Conservation (phyloP, 2,797 vertebrate species). For the Enteromius anoplus region DNA sequence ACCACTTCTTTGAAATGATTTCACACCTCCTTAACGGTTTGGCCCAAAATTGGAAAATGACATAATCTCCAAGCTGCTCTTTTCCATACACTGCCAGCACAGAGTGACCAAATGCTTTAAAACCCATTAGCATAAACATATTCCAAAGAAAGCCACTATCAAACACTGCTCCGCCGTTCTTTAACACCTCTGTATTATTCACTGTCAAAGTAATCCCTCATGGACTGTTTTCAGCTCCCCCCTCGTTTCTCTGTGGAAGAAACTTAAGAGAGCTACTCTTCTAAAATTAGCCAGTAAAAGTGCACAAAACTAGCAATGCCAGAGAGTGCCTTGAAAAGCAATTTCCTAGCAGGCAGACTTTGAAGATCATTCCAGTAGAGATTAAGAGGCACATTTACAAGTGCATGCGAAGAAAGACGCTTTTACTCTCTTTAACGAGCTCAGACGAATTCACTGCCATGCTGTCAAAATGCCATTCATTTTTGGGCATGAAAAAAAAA, state of each 20-base stretch:
- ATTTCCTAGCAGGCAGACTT: constrained; percentile 49
- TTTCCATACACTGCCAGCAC: background rate
- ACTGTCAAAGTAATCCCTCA: background rate
- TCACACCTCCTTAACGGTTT: background rate
- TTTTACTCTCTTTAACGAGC: background rate
- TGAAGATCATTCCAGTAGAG: constrained; percentile 25
- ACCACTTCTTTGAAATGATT: background rate
- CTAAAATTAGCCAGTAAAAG: constrained; percentile 40
- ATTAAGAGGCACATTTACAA: constrained; percentile 45
- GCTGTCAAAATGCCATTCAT: constrained; percentile 32
- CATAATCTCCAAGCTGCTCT: background rate
- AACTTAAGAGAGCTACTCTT: constrained; percentile 14
- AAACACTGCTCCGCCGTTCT: background rate
- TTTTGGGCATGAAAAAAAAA: constrained; percentile 28
- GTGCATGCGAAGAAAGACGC: background rate
- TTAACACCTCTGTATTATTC: background rate
- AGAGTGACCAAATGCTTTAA: background rate
- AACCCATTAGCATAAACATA: background rate
- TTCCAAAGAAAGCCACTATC: background rate
- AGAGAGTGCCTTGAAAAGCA: constrained; percentile 47
- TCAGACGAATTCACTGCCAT: background rate
- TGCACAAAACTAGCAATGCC: constrained; percentile 33
- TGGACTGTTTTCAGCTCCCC: background rate
- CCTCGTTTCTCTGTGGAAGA: constrained; percentile 12
- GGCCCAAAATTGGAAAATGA: background rate